These are phyloP conservation scores for Charanyca ferruginea DNA, from an alignment of 2,888 invertebrate species.

Conservation along the genomic window DNA sequence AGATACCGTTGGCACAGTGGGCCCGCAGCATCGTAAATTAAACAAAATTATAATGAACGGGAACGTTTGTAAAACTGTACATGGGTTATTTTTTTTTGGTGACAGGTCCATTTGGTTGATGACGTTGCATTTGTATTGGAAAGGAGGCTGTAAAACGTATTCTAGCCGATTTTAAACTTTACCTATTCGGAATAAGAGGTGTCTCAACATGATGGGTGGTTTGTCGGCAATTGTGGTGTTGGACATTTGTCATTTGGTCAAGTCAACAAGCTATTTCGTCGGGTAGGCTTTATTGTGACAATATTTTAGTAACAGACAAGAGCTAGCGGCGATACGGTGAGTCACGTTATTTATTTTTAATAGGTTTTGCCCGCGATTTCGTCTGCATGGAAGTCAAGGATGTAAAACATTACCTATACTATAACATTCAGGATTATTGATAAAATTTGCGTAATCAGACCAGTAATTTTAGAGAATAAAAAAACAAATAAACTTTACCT, in stretches of 20 bases:
- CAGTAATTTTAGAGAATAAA: no score
- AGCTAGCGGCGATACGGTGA: slow-evolving; percentile 15
- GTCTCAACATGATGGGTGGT: not conserved
- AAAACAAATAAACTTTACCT: no score
- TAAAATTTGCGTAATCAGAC: no score
- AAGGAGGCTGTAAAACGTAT: slow-evolving; percentile 15
- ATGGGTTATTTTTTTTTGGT: slow-evolving; percentile 70
- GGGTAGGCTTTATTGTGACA: slow-evolving; percentile 65
- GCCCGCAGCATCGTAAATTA: slow-evolving; percentile 85
- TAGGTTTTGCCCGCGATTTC: no score
- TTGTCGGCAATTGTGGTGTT: slow-evolving; percentile 18
- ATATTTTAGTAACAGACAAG: slow-evolving; percentile 46
- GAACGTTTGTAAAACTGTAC: slow-evolving; percentile 86
- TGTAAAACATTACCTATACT: no score
- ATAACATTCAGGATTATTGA: no score
- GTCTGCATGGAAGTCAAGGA: not conserved
- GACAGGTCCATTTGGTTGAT: slow-evolving; percentile 59
- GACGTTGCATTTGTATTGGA: slow-evolving; percentile 71
- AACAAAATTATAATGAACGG: slow-evolving; percentile 84
- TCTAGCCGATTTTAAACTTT: slow-evolving; percentile 22
- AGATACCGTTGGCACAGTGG: slow-evolving; percentile 80
- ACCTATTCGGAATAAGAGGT: slow-evolving; percentile 5
- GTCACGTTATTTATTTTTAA: slow-evolving; percentile 34
- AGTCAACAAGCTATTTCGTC: slow-evolving; percentile 66
- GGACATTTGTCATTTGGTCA: slow-evolving; percentile 72